phyloP scores from a whole-genome alignment of 1,140 invertebrate species.

The Adoxophyes honmai region DNA sequence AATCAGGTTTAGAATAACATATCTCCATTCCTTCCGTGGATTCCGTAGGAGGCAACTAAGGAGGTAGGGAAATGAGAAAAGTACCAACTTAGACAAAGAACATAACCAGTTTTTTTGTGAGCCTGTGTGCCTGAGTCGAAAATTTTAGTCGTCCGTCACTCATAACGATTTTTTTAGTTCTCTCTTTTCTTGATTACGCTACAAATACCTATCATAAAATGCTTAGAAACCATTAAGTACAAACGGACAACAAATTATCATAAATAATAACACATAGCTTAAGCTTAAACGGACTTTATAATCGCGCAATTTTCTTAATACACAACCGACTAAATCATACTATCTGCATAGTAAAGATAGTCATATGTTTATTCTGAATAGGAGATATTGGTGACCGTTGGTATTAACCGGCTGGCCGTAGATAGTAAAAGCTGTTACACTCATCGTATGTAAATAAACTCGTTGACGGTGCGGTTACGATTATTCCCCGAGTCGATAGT shows the following conservation, averaged over 20 bases:
- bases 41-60: no score
- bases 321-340: slow-evolving; percentile 5
- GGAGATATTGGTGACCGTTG: slow-evolving; percentile 27
- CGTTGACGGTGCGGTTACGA: slow-evolving; percentile 49
- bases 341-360: background rate
- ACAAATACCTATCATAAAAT: background rate
- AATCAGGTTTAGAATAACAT: no score
- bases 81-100: no score
- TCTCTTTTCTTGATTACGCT: no score
- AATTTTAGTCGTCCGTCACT: no score
- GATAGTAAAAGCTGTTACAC: slow-evolving; percentile 58
- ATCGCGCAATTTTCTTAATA: background rate
- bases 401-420: slow-evolving; percentile 17
- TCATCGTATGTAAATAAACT: slow-evolving; percentile 66
- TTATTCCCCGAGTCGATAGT: slow-evolving; percentile 28
- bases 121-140: no score
- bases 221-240: background rate
- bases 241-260: background rate
- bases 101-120: no score
- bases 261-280: slow-evolving; percentile 1
- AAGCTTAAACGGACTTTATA: slow-evolving; percentile 5
- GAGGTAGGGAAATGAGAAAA: no score
- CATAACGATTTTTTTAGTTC: no score
- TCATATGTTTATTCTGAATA: slow-evolving; percentile 8
- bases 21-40: no score